Conservation (phyloP, 2,113 vertebrate genomes). For the Tauraco erythrolophus region DNA sequence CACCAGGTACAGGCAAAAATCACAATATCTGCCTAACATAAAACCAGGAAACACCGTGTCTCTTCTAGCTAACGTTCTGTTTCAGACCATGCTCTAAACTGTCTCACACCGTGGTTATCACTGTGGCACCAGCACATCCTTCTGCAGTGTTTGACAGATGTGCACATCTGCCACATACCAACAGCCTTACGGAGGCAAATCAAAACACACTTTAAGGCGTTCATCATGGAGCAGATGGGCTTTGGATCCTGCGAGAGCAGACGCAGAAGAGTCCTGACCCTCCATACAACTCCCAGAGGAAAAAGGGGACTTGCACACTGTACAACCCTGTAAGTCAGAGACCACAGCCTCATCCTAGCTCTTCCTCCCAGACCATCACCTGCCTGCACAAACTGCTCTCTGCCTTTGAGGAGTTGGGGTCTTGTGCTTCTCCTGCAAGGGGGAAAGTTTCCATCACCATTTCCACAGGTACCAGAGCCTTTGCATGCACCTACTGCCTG, state of each 20-base stretch:
- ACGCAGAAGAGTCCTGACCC: background rate
- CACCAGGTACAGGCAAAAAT: background rate
- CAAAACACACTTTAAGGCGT: background rate
- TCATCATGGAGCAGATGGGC: background rate
- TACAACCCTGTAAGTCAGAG: background rate
- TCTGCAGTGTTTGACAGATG: background rate
- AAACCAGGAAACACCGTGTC: background rate
- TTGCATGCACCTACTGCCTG: background rate
- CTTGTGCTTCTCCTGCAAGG: background rate
- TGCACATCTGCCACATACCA: background rate
- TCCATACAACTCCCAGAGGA: background rate
- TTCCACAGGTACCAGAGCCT: background rate
- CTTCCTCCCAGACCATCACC: background rate
- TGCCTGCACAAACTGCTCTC: background rate
- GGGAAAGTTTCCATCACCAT: background rate
- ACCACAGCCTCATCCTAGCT: background rate
- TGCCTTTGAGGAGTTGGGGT: background rate
- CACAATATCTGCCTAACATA: background rate
- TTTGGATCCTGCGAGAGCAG: background rate
- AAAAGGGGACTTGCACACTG: background rate
- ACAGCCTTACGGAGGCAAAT: background rate
- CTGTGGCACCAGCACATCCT: background rate
- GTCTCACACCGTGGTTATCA: background rate
- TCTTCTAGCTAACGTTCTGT: background rate
- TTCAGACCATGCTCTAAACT: background rate